A percentile compares a stretch with the other conserved stretches of the same genome.
These are phyloP conservation scores for Hippasteria phrygiana DNA, from an alignment of 53 echinoderm and acorn worm species.

Conservation along the genomic window DNA sequence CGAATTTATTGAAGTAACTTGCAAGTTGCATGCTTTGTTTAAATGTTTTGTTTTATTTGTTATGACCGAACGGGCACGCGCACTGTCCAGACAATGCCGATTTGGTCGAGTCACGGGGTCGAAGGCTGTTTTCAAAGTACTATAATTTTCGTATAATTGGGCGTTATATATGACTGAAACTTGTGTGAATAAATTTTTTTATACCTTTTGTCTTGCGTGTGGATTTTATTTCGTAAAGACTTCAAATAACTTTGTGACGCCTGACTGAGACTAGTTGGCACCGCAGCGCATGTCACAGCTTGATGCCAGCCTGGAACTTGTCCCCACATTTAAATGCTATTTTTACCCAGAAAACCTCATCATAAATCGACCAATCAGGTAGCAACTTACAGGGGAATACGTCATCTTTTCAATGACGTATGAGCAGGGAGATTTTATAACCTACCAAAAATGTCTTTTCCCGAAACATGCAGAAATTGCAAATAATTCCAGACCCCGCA, in stretches of 20 bases:
- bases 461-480: not conserved
- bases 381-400: constrained; percentile 12
- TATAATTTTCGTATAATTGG: too few relatives aligned
- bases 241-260: constrained; percentile 1
- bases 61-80: too few relatives aligned
- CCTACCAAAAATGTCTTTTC: constrained; percentile 26
- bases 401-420: constrained; percentile 21
- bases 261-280: not conserved
- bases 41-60: too few relatives aligned
- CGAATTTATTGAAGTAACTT: too few relatives aligned
- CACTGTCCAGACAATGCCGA: too few relatives aligned
- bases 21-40: too few relatives aligned
- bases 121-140: too few relatives aligned
- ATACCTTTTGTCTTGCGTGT: too few relatives aligned
- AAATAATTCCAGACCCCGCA: not conserved
- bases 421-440: constrained; percentile 4
- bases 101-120: too few relatives aligned
- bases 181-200: too few relatives aligned
- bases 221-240: too few relatives aligned
- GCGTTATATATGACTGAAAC: too few relatives aligned
- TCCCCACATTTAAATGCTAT: not conserved
- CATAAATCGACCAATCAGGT: constrained; percentile 38
- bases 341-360: constrained; percentile 1
- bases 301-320: not conserved
- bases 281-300: not conserved